A percentile compares a stretch with the other conserved stretches of the same genome.
Evolutionary conservation across 2,888 invertebrate species (phyloP).

Genomic region (Osedax frankpressi): DNA sequence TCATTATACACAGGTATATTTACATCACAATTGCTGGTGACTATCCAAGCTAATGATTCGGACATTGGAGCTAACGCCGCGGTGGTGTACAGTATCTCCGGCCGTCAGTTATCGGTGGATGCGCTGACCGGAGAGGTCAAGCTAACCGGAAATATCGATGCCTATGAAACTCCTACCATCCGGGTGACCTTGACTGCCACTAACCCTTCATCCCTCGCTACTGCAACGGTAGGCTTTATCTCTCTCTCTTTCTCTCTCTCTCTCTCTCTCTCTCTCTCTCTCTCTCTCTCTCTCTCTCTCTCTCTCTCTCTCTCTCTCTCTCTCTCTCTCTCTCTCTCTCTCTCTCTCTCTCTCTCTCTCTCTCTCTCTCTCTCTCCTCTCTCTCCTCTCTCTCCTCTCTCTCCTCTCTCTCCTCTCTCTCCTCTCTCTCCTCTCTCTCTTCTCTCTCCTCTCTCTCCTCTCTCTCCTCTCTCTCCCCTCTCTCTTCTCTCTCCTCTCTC

Average conservation of each 20-base stretch:
- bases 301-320: neutral
- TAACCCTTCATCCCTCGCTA: too few species aligned
- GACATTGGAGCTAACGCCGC: too few species aligned
- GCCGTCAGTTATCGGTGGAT: too few species aligned
- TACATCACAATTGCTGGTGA: too few species aligned
- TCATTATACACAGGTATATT: too few species aligned
- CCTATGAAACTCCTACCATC: too few species aligned
- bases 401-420: neutral
- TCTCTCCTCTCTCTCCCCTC: neutral
- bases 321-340: neutral
- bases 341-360: neutral
- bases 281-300: neutral
- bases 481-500: neutral
- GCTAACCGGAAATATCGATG: too few species aligned
- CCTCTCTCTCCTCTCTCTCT: neutral
- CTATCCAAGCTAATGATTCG: too few species aligned
- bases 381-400: neutral
- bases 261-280: neutral
- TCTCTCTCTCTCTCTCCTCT: neutral
- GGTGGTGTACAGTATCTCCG: too few species aligned
- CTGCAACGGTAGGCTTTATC: too few species aligned
- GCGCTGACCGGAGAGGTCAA: too few species aligned
- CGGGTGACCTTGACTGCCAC: too few species aligned
- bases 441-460: neutral
- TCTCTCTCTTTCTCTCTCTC: neutral